Conservation (phyloP, 2,113 vertebrate species). For the Psittacara wagleri region DNA sequence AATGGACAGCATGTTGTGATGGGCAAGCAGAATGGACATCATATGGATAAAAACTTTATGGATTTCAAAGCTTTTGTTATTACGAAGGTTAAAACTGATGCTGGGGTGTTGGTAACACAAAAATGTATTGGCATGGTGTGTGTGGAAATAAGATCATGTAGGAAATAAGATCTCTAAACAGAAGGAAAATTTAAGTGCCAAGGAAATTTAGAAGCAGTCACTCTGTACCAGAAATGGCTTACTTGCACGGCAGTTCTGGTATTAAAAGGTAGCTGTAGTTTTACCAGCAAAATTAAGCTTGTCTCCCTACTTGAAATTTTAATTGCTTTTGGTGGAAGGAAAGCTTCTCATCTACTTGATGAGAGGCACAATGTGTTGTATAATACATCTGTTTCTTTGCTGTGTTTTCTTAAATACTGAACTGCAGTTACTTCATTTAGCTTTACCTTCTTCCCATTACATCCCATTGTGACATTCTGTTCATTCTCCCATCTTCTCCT, state of each 20-base stretch:
- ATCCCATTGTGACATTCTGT: not conserved
- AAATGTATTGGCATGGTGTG: not conserved
- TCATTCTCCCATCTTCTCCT: not conserved
- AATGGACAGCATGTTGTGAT: not conserved
- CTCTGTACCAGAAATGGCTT: not conserved
- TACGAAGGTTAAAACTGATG: not conserved
- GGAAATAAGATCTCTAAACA: not conserved
- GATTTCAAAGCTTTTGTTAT: not conserved
- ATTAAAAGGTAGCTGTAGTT: not conserved
- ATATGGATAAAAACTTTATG: accelerated
- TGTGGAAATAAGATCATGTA: not conserved
- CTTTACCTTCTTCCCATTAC: not conserved
- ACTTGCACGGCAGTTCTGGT: not conserved
- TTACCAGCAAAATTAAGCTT: not conserved
- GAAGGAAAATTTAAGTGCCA: not conserved
- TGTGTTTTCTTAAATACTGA: not conserved
- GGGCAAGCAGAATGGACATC: not conserved
- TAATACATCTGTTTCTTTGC: not conserved
- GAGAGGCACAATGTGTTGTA: not conserved
- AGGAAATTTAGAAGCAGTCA: not conserved
- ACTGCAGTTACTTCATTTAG: not conserved
- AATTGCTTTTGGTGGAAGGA: not conserved
- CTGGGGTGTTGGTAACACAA: not conserved
- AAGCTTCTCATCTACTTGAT: not conserved
- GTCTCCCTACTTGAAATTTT: not conserved